phyloP scores from a whole-genome alignment of 1,140 invertebrate species.

The Eubasilissa regina region DNA sequence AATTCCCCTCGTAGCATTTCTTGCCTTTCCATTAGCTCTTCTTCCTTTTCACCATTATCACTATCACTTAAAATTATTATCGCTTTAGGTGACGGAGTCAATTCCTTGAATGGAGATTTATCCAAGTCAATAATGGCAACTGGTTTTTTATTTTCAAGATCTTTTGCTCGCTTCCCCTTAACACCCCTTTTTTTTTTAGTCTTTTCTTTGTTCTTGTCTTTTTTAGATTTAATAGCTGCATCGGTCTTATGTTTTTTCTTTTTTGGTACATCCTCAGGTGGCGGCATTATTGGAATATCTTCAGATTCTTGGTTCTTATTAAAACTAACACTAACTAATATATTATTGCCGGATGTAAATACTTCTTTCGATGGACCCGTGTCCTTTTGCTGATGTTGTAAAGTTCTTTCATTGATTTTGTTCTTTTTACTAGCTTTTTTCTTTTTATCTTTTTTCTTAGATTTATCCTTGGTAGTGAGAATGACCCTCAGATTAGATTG shows the following conservation, averaged over 20 bases:
- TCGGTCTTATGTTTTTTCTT: slow-evolving; percentile 70
- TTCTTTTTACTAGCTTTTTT: slow-evolving; percentile 75
- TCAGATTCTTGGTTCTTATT: slow-evolving; percentile 79
- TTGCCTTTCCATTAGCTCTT: slow-evolving; percentile 62
- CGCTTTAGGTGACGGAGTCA: slow-evolving; percentile 84
- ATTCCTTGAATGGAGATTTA: slow-evolving; percentile 85
- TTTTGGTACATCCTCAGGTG: slow-evolving; percentile 62
- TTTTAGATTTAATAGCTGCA: slow-evolving; percentile 70
- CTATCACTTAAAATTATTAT: slow-evolving; percentile 88
- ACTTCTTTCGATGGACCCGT: slow-evolving; percentile 87
- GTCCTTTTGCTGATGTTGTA: slow-evolving; percentile 67
- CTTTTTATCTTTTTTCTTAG: slow-evolving; percentile 70
- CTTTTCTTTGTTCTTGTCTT: slow-evolving; percentile 66
- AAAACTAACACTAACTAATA: slow-evolving; percentile 92
- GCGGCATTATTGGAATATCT: slow-evolving; percentile 66
- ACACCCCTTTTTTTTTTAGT: slow-evolving; percentile 71
- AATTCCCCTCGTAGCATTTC: slow-evolving; percentile 61
- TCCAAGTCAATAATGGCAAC: slow-evolving; percentile 90
- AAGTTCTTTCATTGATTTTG: slow-evolving; percentile 67
- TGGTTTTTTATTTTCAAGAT: slow-evolving; percentile 77
- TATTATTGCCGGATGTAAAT: slow-evolving; percentile 92
- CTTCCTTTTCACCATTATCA: slow-evolving; percentile 75
- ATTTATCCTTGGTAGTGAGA: slow-evolving; percentile 64
- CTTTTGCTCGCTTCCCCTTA: slow-evolving; percentile 69
- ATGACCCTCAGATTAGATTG: slow-evolving; percentile 65